Evolutionary conservation across 1,140 invertebrate genomes (phyloP), one percentile per base, ranked within the genome.

Genomic region (Eupristina koningsbergeri): DNA sequence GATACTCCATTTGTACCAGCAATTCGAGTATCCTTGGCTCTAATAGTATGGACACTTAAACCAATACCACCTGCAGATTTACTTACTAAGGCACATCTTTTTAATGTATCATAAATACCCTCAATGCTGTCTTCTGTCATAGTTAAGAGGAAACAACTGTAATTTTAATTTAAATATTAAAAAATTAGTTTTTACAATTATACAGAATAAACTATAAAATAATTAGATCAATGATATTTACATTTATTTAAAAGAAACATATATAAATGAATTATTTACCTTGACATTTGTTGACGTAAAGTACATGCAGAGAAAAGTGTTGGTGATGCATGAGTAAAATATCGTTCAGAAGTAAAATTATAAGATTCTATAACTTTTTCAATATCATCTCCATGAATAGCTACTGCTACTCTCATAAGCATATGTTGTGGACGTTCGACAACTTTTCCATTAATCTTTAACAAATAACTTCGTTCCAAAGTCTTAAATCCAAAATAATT

Each of bases 401-500:
- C 99, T 85, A 99, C 96, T 36, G 99, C 93, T 22, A 99, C 98
- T 89, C 99, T 93, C 99, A 99, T 99, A 71, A 99, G 92, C 98
- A 99, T 98, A 85, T 99, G 98, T 89, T 99, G 99, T 0, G 99
- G 99, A 64, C 99, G 94, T 91, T 99, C 99, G 9, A 95, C 98
- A 73, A 99, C 96, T 94, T 98, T 98, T 0, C 96, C 96, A 92
- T 98, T 94, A 78, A 99, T 98, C 92, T 98, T 98, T 34, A 99
- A 91, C 75, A 99, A 93, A 91, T 99, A 99, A 3, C 98, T 99
- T 84, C 97, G 93, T 90, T 99, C 99, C 73, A 99, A 92, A 8
- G 99, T 99, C 94, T 99, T 99, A 88, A 99, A 99, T 58, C 98
- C 99, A 94, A 99, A 99, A 90, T 99, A 99, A 90, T 98, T 99